phyloP scores from a whole-genome alignment of 2,888 invertebrate genomes.

The Agapetus fuscipes region DNA sequence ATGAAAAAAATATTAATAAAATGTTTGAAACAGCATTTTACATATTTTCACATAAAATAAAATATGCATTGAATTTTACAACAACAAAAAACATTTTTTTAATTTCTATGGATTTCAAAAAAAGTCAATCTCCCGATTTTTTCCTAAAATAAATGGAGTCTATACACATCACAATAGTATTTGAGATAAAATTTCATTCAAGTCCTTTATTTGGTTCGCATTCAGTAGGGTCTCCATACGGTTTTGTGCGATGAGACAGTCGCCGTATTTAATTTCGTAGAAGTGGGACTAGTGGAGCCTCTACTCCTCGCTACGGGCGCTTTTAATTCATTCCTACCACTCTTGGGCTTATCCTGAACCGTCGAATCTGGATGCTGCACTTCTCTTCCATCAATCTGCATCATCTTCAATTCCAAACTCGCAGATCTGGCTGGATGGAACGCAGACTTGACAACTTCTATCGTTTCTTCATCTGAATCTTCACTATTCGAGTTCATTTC shows the following conservation, averaged over 20 bases:
- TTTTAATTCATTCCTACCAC: conserved; percentile 45
- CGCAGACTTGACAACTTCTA: conserved; percentile 67
- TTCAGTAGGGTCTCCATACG: conserved; percentile 67
- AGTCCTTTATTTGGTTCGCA: no score
- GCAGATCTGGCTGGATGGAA: conserved; percentile 59
- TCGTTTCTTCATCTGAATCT: conserved; percentile 60
- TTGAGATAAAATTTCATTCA: no score
- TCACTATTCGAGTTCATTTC: conserved; percentile 49
- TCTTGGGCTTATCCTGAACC: conserved; percentile 40
- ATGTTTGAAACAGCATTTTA: no score
- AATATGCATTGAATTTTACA: background rate
- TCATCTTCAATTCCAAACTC: conserved; percentile 45
- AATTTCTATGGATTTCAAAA: background rate
- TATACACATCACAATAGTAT: no score
- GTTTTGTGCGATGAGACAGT: conserved; percentile 51
- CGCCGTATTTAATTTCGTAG: conserved; percentile 49
- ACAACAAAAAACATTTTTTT: background rate
- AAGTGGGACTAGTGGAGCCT: conserved; percentile 40
- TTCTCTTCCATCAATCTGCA: conserved; percentile 30
- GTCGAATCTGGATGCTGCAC: conserved; percentile 51
- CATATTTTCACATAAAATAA: background rate
- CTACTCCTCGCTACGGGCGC: conserved; percentile 47
- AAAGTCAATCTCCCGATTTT: no score
- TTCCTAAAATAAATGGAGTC: no score
- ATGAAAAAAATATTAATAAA: no score